phyloP scores from a whole-genome alignment of 1,140 invertebrate genomes.

The Procambarus clarkii region DNA sequence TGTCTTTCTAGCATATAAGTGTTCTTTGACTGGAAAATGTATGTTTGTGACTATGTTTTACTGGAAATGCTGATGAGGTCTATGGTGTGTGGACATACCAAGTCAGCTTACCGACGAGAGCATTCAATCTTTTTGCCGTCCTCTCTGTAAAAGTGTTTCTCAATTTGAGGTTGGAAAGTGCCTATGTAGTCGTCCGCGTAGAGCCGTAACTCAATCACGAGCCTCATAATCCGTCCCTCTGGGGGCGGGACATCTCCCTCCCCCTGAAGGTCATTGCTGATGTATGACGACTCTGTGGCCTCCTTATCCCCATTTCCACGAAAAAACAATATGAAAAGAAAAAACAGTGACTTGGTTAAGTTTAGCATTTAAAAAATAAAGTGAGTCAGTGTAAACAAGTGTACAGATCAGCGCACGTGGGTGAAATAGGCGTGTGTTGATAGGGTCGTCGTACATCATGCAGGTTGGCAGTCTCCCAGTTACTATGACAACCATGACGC shows the following conservation, averaged over 20 bases:
- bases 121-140: slow-evolving; percentile 33
- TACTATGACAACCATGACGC: slow-evolving; percentile 66
- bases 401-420: slow-evolving; percentile 14
- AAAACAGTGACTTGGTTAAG: neutral
- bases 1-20: neutral
- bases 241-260: slow-evolving; percentile 63
- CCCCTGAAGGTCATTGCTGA: slow-evolving; percentile 46
- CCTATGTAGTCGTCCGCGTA: slow-evolving; percentile 58
- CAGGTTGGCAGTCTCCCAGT: slow-evolving; percentile 44
- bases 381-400: neutral
- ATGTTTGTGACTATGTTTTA: neutral
- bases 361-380: neutral
- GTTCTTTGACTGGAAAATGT: neutral
- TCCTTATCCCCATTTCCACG: neutral
- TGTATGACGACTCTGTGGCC: slow-evolving; percentile 41
- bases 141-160: slow-evolving; percentile 43
- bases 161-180: slow-evolving; percentile 43
- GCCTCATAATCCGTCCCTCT: slow-evolving; percentile 68
- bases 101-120: slow-evolving; percentile 35
- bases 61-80: slow-evolving; percentile 17
- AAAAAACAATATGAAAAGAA: neutral
- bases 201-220: slow-evolving; percentile 65
- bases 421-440: slow-evolving; percentile 36
- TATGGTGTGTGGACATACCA: slow-evolving; percentile 23
- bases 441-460: slow-evolving; percentile 66